phyloP scores from a whole-genome alignment of 2,888 invertebrate species.

The Morpho helenor region DNA sequence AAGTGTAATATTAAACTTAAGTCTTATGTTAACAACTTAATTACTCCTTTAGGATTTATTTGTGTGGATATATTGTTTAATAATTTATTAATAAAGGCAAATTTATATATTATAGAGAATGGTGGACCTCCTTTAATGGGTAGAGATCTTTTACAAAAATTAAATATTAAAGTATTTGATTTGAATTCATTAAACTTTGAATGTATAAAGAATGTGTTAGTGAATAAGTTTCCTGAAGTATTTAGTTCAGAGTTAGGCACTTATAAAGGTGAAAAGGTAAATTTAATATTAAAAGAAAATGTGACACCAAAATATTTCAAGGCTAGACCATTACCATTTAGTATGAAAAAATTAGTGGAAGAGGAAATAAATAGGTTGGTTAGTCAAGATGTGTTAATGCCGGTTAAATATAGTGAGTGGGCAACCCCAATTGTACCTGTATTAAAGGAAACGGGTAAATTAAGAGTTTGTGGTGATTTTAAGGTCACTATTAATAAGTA shows the following conservation, averaged over 20 bases:
- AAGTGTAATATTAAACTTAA: no score
- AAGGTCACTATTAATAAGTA: neutral
- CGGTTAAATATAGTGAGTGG: neutral
- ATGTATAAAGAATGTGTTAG: no score
- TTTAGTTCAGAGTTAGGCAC: neutral
- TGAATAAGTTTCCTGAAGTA: no score
- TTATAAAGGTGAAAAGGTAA: neutral
- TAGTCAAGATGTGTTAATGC: neutral
- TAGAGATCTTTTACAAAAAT: no score
- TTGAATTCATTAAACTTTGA: no score
- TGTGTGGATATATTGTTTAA: no score
- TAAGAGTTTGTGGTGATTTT: neutral
- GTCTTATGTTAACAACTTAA: no score
- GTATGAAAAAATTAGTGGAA: neutral
- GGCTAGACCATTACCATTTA: neutral
- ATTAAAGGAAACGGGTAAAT: neutral
- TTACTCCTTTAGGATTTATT: no score
- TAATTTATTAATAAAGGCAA: no score
- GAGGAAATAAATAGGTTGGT: neutral
- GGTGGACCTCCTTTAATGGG: no score
- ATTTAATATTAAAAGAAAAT: neutral
- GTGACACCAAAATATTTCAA: neutral
- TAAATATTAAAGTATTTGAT: no score
- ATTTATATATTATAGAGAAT: no score
- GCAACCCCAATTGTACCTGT: conserved; percentile 1